Base-by-base conservation (phyloP, 2,888 invertebrate genomes). In the Strigamia maritima region DNA sequence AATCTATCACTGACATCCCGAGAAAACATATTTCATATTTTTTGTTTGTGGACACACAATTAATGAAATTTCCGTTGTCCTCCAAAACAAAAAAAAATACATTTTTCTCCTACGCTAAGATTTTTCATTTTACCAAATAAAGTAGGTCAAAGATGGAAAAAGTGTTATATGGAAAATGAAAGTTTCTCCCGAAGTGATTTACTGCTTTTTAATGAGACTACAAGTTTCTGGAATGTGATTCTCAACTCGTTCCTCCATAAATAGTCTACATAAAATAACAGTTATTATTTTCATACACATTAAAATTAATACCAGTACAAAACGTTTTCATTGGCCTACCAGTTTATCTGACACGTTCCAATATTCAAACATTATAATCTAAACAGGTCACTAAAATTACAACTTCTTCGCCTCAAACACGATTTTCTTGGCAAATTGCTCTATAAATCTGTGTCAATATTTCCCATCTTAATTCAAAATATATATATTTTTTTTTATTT, bases 121-220 rank as follows among this genome's bases (percentile, higher is more conserved):
- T 49, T 60, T 60, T 60, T 60, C 60, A 22, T 60, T 24, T 22
- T 60, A 12, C 10, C 60, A 60, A 60, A 60, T 19, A n/a, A 60
- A 60, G n/a, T 60, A 60, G 60, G 60, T 60, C 60, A 60, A 60
- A 60, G 60, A 60, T 60, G 60, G 60, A 19, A 24, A 60, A 60
- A 60, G 60, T 60, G 60, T 60, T 60, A 60, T 60, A 60, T 60
- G 24, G 22, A n/a, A 60, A 60, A 60, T 60, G 60, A 60, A 60
- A 8, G 60, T 19, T 60, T 60, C 60, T 60, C 2, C 60, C 60
- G n/a, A 19, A 10, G 60, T 60, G 60, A 60, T 60, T 60, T 60
- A 60, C 24, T 6, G 60, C 60, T 16, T 60, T 60, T 60, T 60
- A 60, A 60, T 60, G 60, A 60, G 60, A 60, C 44, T 44, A 44